Conservation (phyloP, 1,140 invertebrate species). For the Neoseiulus cucumeris region DNA sequence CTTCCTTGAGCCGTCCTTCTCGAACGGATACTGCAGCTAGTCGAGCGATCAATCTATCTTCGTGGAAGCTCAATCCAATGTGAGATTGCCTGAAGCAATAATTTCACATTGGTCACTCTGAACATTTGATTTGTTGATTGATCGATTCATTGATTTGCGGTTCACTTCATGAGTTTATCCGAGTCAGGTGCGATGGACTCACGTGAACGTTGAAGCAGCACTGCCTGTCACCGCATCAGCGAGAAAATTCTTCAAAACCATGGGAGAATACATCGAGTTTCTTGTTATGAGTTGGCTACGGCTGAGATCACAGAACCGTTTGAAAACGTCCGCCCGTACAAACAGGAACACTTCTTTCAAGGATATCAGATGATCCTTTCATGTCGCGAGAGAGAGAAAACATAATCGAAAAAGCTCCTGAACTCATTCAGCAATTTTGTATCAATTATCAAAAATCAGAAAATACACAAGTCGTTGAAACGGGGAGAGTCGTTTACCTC, state of each 20-base stretch:
- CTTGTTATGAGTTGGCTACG: neutral
- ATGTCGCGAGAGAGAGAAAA: too few species aligned
- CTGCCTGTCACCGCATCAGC: neutral
- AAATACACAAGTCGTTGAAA: too few species aligned
- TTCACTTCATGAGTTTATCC: too few species aligned
- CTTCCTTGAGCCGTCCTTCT: neutral
- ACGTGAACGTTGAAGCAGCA: neutral
- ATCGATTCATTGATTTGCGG: too few species aligned
- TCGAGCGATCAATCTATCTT: neutral
- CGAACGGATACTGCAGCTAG: neutral
- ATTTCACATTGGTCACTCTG: too few species aligned
- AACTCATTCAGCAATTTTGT: too few species aligned
- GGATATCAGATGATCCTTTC: neutral
- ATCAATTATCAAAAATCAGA: too few species aligned
- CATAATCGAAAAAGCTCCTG: too few species aligned
- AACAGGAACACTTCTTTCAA: neutral
- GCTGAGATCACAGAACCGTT: conserved; percentile 1
- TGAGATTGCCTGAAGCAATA: neutral
- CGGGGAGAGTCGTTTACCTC: too few species aligned
- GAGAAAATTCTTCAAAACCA: conserved; percentile 1
- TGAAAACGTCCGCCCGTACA: neutral
- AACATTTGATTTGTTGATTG: too few species aligned
- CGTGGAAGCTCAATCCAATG: neutral
- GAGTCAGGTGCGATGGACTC: too few species aligned
- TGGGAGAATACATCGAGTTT: neutral